phyloP scores from a whole-genome alignment of 92 coral and sea anemone genomes.

The Paragorgia papillata region DNA sequence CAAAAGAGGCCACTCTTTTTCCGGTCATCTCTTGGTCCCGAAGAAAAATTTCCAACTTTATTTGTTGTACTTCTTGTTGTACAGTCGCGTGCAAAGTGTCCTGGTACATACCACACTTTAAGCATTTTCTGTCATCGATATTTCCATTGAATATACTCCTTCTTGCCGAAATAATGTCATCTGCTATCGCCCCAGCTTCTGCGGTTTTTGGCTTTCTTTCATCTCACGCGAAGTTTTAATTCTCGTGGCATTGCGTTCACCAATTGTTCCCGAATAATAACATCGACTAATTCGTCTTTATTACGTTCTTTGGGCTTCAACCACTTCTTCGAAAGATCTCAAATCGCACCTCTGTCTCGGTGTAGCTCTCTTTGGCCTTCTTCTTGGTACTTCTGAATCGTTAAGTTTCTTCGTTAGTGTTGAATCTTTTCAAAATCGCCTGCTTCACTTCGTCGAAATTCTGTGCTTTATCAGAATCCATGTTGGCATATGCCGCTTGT shows the following conservation, averaged over 20 bases:
- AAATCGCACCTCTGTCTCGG: conserved; percentile 52
- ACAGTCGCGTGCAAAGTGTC: conserved; percentile 15
- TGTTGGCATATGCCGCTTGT: conserved; percentile 36
- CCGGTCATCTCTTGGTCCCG: background rate
- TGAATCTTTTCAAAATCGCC: conserved; percentile 46
- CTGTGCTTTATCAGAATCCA: conserved; percentile 10
- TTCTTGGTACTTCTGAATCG: conserved; percentile 40
- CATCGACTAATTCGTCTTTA: conserved; percentile 41
- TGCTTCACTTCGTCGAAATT: conserved; percentile 49
- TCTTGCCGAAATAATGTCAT: background rate
- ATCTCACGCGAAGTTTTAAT: conserved; percentile 48
- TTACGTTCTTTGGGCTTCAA: conserved; percentile 47
- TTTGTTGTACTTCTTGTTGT: background rate
- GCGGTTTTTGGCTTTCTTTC: too few species aligned
- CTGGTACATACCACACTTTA: conserved; percentile 33
- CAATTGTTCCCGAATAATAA: conserved; percentile 47
- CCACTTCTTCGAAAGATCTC: too few species aligned
- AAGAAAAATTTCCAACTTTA: background rate
- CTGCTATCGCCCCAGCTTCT: conserved; percentile 33
- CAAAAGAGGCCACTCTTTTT: too few species aligned
- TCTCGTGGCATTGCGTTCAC: conserved; percentile 49
- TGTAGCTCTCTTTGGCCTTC: conserved; percentile 46
- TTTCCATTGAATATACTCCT: background rate
- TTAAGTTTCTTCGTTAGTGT: conserved; percentile 56
- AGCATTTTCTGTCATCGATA: conserved; percentile 34